Evolutionary conservation across 2,888 invertebrate genomes (phyloP).

Genomic region (Ectemnius lituratus): DNA sequence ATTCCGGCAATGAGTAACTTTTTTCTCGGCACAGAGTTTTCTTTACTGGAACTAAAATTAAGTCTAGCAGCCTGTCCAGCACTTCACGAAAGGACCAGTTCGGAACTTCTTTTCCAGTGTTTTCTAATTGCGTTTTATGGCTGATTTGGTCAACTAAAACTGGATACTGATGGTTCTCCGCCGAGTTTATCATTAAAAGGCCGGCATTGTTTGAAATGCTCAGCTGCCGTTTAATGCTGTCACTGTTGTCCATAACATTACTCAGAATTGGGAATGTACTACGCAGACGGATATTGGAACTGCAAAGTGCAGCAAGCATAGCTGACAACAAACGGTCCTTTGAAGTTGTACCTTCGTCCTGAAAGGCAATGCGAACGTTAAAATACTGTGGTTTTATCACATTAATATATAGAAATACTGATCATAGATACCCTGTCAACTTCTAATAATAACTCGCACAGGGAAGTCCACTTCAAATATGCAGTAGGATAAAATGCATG

Average conservation of each 20-base stretch:
- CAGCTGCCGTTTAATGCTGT: conserved; percentile 79
- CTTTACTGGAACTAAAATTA: conserved; percentile 89
- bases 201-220: conserved; percentile 86
- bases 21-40: conserved; percentile 80
- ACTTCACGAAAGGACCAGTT: conserved; percentile 89
- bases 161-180: conserved; percentile 86
- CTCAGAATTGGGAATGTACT: conserved; percentile 87
- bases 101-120: conserved; percentile 69
- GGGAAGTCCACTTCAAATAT: conserved; percentile 93
- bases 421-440: conserved; percentile 81
- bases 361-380: conserved; percentile 39
- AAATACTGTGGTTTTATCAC: neutral
- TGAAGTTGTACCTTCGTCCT: conserved; percentile 77
- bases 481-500: conserved; percentile 98
- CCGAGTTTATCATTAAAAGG: conserved; percentile 83
- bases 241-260: conserved; percentile 77
- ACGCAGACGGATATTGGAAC: conserved; percentile 86
- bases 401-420: no score
- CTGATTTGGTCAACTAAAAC: conserved; percentile 89
- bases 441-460: conserved; percentile 89
- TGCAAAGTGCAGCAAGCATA: conserved; percentile 91
- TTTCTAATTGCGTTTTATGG: conserved; percentile 81
- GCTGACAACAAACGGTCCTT: conserved; percentile 86
- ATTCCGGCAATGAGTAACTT: conserved; percentile 80
- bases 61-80: conserved; percentile 88